These are phyloP conservation scores for Argynnis bischoffii DNA, from an alignment of 2,888 invertebrate species.

Conservation along the genomic window DNA sequence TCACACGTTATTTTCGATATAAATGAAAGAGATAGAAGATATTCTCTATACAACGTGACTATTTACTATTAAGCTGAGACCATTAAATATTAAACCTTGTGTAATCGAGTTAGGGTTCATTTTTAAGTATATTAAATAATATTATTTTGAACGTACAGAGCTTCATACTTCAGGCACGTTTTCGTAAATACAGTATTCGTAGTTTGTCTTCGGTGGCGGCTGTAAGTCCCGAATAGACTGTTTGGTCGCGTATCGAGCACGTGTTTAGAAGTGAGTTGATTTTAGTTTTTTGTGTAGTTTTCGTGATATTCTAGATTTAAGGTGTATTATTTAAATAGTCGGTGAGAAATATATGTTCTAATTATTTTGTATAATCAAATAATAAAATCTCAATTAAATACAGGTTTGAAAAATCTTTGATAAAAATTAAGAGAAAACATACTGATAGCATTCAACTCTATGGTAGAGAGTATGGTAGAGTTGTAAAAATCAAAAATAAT, in stretches of 20 bases:
- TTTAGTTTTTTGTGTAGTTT: not conserved
- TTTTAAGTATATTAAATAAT: constrained; percentile 47
- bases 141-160: constrained; percentile 63
- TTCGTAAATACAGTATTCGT: constrained; percentile 54
- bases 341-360: too few species aligned
- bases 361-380: too few species aligned
- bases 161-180: constrained; percentile 49
- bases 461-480: too few species aligned
- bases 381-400: too few species aligned
- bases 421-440: too few species aligned
- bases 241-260: constrained; percentile 35
- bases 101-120: constrained; percentile 44
- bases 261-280: constrained; percentile 40
- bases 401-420: too few species aligned
- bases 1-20: constrained; percentile 40
- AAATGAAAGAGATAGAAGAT: constrained; percentile 56
- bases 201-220: constrained; percentile 31
- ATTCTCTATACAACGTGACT: constrained; percentile 53
- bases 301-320: not conserved
- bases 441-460: too few species aligned
- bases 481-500: too few species aligned
- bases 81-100: constrained; percentile 31
- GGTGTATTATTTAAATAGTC: not conserved
- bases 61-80: constrained; percentile 46
- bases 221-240: constrained; percentile 19